Percentiles rank a stretch among this genome's conserved stretches.
These are phyloP conservation scores for Drosophila littoralis DNA, from an alignment of 1,140 invertebrate genomes.

Conservation along the genomic window DNA sequence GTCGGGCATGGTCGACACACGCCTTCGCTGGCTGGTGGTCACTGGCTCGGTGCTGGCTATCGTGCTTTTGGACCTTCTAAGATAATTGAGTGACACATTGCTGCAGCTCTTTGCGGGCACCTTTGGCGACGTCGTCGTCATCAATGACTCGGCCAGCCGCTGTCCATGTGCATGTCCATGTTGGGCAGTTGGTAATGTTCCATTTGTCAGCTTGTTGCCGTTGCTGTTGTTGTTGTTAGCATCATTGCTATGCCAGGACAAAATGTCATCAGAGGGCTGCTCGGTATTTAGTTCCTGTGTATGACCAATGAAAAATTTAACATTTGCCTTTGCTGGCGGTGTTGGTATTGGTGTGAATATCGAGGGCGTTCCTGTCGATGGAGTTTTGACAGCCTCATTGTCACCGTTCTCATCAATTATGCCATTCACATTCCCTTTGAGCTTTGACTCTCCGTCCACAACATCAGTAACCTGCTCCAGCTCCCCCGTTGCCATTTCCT, in stretches of 20 bases:
- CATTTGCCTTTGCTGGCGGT: slow-evolving; percentile 51
- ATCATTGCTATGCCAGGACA: slow-evolving; percentile 70
- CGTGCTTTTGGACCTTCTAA: slow-evolving; percentile 50
- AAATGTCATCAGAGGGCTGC: slow-evolving; percentile 61
- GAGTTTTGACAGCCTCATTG: slow-evolving; percentile 42
- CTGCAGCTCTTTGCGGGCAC: slow-evolving; percentile 57
- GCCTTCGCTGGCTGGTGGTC: slow-evolving; percentile 37
- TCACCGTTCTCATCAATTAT: slow-evolving; percentile 70
- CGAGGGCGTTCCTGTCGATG: slow-evolving; percentile 26
- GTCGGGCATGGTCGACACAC: slow-evolving; percentile 69
- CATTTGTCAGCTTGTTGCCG: slow-evolving; percentile 51
- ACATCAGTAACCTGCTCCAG: slow-evolving; percentile 23
- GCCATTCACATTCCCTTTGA: slow-evolving; percentile 76
- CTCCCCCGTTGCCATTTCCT: slow-evolving; percentile 7
- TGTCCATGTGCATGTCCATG: slow-evolving; percentile 25
- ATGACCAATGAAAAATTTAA: slow-evolving; percentile 82
- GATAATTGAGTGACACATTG: slow-evolving; percentile 74
- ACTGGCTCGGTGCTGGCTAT: slow-evolving; percentile 19
- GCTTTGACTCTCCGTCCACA: slow-evolving; percentile 59
- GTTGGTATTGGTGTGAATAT: slow-evolving; percentile 27
- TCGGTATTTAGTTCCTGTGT: slow-evolving; percentile 68
- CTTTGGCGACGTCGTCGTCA: not conserved
- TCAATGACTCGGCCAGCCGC: slow-evolving; percentile 21
- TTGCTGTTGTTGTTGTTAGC: slow-evolving; percentile 61
- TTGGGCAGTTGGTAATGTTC: slow-evolving; percentile 52